Evolutionary conservation across 2,797 vertebrate species (phyloP), one percentile per base, ranked within the genome.

Genomic region (Notoglanidium macrostoma): DNA sequence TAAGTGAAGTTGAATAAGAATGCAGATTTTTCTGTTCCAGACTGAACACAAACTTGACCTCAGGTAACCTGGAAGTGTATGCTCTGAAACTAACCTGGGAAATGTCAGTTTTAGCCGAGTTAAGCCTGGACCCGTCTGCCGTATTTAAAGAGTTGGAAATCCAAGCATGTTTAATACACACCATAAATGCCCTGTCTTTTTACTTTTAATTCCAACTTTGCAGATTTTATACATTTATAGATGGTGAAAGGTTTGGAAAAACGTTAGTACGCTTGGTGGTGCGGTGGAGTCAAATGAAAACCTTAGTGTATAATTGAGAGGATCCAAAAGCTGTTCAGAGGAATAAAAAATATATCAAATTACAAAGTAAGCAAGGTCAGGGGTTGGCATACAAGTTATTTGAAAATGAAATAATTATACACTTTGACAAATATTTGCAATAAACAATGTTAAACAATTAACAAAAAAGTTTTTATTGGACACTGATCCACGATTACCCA

Each of bases 161-260:
- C 29, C 8, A 78, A 78, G 51, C 54, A 35, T 57, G 51, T 57
- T 29, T 78, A 57, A 78, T 78, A n/a, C 35, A 55, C 35, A 9
- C 51, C 46, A 77, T 55, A 55, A 78, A 78, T 55, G 54, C 40
- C n/a, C 76, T 55, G 76, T 3, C 2, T 77, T 78, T 78, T 78
- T 35, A 57, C 29, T 57, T 57, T 79, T 79, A 35, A 57, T 19
- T 21, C 54, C n/a, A 79, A 2, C 26, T 3, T 17, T 54, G 46
- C 29, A 17, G 46, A 21, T 54, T 54, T 76, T 54, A 8, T 23
- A 40, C 17, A 59, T 79, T 79, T 79, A 79, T 79, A 57, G 9
- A 21, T 23, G 3, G 8, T 5, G 74, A 78, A 57, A 6, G 57
- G 35, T 78, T 78, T 78, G 54, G 54, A 35, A 78, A 57, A 57